Percentiles rank a stretch among this genome's conserved stretches.
Evolutionary conservation across 2,888 invertebrate species (phyloP).

Genomic region (Apodemia hepburni): DNA sequence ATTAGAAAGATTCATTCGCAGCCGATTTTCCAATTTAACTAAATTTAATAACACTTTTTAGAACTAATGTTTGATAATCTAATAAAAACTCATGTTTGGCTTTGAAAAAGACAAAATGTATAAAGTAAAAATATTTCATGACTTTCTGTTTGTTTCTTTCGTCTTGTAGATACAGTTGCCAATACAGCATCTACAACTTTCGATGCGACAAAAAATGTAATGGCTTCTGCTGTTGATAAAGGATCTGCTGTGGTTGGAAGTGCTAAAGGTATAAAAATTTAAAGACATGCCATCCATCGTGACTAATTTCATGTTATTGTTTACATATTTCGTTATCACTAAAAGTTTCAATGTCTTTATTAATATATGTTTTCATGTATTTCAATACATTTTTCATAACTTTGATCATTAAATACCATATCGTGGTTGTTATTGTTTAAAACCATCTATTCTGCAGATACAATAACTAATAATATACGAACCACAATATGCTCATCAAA

Average conservation of each 20-base stretch:
- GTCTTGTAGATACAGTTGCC: slow-evolving; percentile 41
- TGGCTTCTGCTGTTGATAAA: slow-evolving; percentile 47
- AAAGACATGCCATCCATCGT: not conserved
- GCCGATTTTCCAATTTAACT: too few relatives aligned
- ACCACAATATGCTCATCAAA: slow-evolving; percentile 62
- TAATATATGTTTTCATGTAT: not conserved
- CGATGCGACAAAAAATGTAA: slow-evolving; percentile 53
- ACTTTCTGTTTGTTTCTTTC: not conserved
- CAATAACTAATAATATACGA: slow-evolving; percentile 33
- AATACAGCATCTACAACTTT: slow-evolving; percentile 47
- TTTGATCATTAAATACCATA: not conserved
- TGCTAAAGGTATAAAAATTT: slow-evolving; percentile 45
- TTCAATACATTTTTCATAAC: not conserved
- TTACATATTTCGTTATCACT: not conserved
- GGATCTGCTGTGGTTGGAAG: slow-evolving; percentile 41
- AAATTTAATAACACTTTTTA: too few relatives aligned
- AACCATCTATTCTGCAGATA: slow-evolving; percentile 19
- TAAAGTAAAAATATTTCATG: too few relatives aligned
- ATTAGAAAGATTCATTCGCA: too few relatives aligned
- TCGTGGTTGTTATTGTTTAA: not conserved
- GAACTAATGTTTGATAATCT: too few relatives aligned
- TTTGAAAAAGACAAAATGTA: too few relatives aligned
- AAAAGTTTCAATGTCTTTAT: not conserved
- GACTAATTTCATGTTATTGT: not conserved
- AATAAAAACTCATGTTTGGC: too few relatives aligned